Conservation (phyloP, 2,888 invertebrate genomes). For the Cephus pulcher region DNA sequence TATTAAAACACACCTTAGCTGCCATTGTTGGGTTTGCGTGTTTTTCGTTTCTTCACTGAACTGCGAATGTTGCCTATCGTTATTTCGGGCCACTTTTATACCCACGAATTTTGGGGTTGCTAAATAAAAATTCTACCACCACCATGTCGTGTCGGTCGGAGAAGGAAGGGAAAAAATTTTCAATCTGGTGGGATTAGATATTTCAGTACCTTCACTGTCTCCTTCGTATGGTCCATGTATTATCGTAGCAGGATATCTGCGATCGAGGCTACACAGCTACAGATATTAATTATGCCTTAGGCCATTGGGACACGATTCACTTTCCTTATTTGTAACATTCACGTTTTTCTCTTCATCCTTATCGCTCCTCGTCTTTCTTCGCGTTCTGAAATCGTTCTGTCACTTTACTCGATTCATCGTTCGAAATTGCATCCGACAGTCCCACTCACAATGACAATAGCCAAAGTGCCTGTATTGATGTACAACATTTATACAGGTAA, state of each 20-base stretch:
- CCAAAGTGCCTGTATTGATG: no score
- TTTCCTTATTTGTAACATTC: neutral
- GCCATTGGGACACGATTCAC: neutral
- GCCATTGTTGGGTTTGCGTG: slow-evolving; percentile 1
- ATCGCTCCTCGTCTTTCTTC: neutral
- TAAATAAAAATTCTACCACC: neutral
- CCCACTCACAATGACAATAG: neutral
- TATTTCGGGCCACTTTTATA: neutral
- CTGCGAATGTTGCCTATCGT: neutral
- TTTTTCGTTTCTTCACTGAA: neutral
- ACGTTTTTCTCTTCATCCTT: neutral
- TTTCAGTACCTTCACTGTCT: neutral
- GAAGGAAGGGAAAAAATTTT: neutral
- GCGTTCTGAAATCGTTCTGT: neutral
- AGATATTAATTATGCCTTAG: neutral
- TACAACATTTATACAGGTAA: no score
- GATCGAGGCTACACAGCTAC: neutral
- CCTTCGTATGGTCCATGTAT: neutral
- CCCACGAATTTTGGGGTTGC: neutral
- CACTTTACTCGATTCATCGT: neutral
- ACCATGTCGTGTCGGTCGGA: neutral
- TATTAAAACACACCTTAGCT: neutral
- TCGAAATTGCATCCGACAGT: neutral
- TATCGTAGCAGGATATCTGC: neutral
- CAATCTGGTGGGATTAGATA: neutral